Evolutionary conservation across 1,140 invertebrate genomes (phyloP).

Genomic region (Musca vetustissima): DNA sequence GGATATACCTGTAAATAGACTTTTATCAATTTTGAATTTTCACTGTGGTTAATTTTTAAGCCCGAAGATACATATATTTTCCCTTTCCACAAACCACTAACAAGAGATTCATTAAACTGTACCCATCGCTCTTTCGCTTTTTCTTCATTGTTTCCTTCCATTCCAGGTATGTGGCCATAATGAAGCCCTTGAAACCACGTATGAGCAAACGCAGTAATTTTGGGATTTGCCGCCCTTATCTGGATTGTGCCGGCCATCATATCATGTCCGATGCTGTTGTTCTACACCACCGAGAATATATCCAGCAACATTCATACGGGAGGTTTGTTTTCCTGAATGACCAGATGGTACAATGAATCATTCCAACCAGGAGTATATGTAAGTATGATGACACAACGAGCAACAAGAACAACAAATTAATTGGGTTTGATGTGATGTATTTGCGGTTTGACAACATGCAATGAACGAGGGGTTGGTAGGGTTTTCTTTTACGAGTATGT

Average conservation of each 20-base stretch:
- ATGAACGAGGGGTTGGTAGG: no score
- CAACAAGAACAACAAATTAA: no score
- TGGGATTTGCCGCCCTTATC: conserved; percentile 76
- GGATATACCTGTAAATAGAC: no score
- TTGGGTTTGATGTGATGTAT: no score
- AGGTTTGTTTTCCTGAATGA: conserved; percentile 80
- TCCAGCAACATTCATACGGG: conserved; percentile 63
- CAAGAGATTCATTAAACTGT: no score
- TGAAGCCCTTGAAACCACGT: conserved; percentile 82
- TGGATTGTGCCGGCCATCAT: conserved; percentile 75
- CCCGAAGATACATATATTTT: no score
- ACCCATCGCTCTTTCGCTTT: conserved; percentile 1
- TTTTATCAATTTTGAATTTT: no score
- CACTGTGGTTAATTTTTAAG: no score
- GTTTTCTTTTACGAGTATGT: no score
- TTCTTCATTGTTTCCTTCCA: conserved; percentile 10
- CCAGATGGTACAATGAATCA: conserved; percentile 73
- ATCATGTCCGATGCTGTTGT: conserved; percentile 82
- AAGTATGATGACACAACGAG: conserved; percentile 56
- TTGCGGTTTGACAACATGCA: no score
- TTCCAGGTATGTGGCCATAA: conserved; percentile 86
- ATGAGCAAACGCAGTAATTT: conserved; percentile 81
- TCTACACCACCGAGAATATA: conserved; percentile 69
- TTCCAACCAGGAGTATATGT: conserved; percentile 77
- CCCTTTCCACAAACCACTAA: no score